Evolutionary conservation across 2,888 invertebrate genomes (phyloP), one percentile per base, ranked within the genome.

Genomic region (Eupsilia transversa): DNA sequence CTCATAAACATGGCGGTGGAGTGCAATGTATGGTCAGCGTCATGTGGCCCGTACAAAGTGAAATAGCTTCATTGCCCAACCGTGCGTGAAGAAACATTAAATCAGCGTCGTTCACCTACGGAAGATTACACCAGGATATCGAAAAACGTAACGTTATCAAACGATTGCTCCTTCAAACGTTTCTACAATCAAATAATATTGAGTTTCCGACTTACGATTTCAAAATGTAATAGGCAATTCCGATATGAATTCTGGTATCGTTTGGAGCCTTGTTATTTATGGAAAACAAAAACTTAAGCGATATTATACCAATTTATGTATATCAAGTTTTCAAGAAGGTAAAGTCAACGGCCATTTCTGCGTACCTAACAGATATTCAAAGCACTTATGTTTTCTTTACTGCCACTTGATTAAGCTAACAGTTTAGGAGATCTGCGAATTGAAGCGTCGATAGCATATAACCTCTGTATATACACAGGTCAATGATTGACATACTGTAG

Each of bases 1-100:
- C 86, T 82, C 77, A 86, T 86, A 87, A 85, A 86, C 79, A 77
- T 74, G 67, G 72, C 72, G 35, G 74, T 73, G 74, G 76, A 78
- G 77, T 67, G 80, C 77, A 80, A 74, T 75, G 82, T 74, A 87
- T 87, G 87, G 82, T 70, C 85, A 86, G 82, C 87, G 83, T 85
- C 86, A 82, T 64, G 67, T 57, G 54, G 72, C 49, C 60, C 49
- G 74, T 79, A 70, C 71, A 75, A 79, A 80, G 72, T 69, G 68
- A 72, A 82, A 79, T 78, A 79, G 72, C 74, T 80, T 75, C 76
- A 77, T 87, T 85, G 49, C 85, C 61, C 59, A 85, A 85, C 78
- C 61, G 63, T 66, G 73, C 38, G 73, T 70, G 75, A 77, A 70
- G 67, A 61, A 84, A 74, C 74, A 52, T 77, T 80, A 74, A 79